Percentiles rank a stretch among this genome's conserved stretches.
These are phyloP conservation scores for Torymus tubicola DNA, from an alignment of 2,888 invertebrate genomes.

Conservation along the genomic window DNA sequence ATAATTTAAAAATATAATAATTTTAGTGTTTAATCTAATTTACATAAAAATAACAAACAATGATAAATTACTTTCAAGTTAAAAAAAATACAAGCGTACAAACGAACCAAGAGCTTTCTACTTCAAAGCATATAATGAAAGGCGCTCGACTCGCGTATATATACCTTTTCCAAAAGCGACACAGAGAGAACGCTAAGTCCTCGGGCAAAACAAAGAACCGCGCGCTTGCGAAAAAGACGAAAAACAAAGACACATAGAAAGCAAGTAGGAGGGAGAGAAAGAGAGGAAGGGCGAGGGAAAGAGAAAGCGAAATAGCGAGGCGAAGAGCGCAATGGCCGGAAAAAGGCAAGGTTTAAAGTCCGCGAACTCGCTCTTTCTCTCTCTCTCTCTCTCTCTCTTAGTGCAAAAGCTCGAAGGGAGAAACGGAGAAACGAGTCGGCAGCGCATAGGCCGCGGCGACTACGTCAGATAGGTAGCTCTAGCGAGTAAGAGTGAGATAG, in stretches of 20 bases:
- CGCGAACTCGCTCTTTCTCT: conserved; percentile 5
- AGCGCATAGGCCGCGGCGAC: too few species aligned
- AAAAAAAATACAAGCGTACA: too few species aligned
- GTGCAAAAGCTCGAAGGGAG: conserved; percentile 20
- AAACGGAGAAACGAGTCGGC: conserved; percentile 5
- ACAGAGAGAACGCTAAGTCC: not conserved
- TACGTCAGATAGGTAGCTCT: too few species aligned
- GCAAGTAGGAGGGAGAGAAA: not conserved
- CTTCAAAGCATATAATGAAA: not conserved
- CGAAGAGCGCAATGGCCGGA: conserved; percentile 21
- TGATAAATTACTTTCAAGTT: too few species aligned
- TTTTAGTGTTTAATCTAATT: too few species aligned
- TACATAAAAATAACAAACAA: too few species aligned
- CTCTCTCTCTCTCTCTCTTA: too few species aligned
- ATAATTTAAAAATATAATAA: too few species aligned
- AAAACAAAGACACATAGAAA: not conserved
- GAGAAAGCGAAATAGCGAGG: conserved; percentile 1
- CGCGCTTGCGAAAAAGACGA: not conserved
- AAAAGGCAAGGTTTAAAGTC: conserved; percentile 36
- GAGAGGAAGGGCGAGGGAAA: not conserved
- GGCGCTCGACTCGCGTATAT: not conserved
- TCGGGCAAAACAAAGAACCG: too few species aligned
- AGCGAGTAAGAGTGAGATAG: conserved; percentile 3
- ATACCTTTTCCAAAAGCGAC: not conserved
- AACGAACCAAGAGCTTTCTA: not conserved